A percentile compares a stretch with the other conserved stretches of the same genome.
Conservation (phyloP, 2,113 vertebrate genomes). For the Mesoclemmys tuberculata region DNA sequence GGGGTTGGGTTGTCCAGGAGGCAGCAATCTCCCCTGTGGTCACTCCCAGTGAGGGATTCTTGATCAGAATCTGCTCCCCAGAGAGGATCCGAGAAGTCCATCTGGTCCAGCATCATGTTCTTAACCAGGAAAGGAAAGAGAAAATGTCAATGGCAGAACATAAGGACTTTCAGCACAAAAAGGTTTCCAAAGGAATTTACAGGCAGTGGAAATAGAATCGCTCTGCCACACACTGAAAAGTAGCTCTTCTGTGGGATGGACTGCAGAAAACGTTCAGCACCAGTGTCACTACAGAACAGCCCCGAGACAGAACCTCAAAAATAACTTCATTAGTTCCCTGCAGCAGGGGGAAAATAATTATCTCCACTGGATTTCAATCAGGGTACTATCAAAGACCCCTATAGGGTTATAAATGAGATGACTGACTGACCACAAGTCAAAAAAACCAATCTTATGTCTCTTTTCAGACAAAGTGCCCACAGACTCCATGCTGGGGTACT, state of each 20-base stretch:
- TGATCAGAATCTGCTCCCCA: slow-evolving; percentile 80
- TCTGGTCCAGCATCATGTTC: slow-evolving; percentile 86
- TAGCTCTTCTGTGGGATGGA: background rate
- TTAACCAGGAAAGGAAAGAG: background rate
- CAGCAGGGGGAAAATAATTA: background rate
- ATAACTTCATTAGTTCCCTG: background rate
- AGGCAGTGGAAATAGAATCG: background rate
- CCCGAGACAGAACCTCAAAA: background rate
- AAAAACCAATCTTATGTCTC: background rate
- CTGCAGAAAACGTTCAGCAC: background rate
- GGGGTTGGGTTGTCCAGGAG: slow-evolving; percentile 77
- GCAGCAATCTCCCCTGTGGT: slow-evolving; percentile 68
- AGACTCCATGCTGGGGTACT: background rate
- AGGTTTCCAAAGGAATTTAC: background rate
- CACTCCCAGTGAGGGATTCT: slow-evolving; percentile 80
- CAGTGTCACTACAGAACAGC: background rate
- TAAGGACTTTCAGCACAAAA: background rate
- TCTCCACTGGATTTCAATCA: background rate
- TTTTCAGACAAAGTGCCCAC: background rate
- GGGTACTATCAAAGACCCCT: background rate
- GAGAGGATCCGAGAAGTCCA: background rate
- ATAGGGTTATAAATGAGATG: background rate
- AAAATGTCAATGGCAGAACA: background rate
- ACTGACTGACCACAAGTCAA: background rate
- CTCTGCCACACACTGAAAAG: background rate